phyloP scores from a whole-genome alignment of 2,888 invertebrate species.

The Campaea margaritaria region DNA sequence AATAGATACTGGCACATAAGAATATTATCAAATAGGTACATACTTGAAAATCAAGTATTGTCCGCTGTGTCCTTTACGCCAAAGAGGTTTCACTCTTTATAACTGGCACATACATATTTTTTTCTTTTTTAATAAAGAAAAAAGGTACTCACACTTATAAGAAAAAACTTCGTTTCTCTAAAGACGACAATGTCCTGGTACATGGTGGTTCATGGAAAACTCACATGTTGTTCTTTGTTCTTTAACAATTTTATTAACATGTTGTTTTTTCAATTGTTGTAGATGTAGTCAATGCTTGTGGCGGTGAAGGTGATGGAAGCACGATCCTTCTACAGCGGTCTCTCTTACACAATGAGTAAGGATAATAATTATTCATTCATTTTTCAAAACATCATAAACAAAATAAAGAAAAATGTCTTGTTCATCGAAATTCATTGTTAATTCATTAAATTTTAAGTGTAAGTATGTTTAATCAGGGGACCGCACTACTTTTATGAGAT shows the following conservation, averaged over 20 bases:
- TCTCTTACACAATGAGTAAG: constrained; percentile 85
- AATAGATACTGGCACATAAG: no score
- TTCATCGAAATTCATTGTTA: constrained; percentile 8
- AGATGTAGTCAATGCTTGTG: constrained; percentile 95
- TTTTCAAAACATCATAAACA: constrained; percentile 30
- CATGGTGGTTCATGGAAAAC: constrained; percentile 12
- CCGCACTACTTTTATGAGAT: constrained; percentile 52
- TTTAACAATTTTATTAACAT: constrained; percentile 36
- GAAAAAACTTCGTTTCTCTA: not conserved
- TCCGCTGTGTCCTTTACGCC: no score
- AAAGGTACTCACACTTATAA: not conserved
- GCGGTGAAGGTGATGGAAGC: constrained; percentile 91
- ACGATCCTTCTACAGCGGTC: constrained; percentile 85
- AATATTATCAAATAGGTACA: no score
- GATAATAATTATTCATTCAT: constrained; percentile 54
- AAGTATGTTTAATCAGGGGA: constrained; percentile 44
- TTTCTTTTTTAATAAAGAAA: no score
- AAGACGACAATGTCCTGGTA: not conserved
- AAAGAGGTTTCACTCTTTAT: no score
- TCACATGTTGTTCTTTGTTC: constrained; percentile 29
- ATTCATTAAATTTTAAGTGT: not conserved
- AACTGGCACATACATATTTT: no score
- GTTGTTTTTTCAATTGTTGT: constrained; percentile 87
- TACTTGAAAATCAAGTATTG: no score
- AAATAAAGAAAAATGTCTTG: constrained; percentile 23